These are phyloP conservation scores for Podocnemis expansa DNA, from an alignment of 2,113 vertebrate species.

Conservation along the genomic window DNA sequence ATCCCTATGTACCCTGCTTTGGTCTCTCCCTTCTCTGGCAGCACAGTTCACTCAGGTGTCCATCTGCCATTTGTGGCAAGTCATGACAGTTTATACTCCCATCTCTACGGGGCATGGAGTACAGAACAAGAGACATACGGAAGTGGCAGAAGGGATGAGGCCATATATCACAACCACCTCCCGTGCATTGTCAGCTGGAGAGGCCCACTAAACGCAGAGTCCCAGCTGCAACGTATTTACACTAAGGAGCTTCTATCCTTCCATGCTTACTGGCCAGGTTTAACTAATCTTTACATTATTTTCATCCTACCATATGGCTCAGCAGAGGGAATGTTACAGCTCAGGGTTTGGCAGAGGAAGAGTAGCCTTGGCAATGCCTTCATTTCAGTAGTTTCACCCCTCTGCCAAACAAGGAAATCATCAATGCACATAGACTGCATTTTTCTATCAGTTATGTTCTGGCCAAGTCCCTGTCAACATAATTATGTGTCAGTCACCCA, in stretches of 20 bases:
- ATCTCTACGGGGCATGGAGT: rapidly evolving
- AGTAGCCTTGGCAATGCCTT: not conserved
- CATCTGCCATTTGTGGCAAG: not conserved
- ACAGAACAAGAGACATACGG: not conserved
- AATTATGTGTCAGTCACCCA: not conserved
- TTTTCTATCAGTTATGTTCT: not conserved
- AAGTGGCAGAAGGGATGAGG: not conserved
- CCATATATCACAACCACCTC: not conserved
- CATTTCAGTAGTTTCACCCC: not conserved
- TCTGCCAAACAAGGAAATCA: not conserved
- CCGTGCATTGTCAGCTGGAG: not conserved
- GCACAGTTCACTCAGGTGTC: not conserved
- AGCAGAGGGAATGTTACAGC: not conserved
- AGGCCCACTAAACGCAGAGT: not conserved
- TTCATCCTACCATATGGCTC: not conserved
- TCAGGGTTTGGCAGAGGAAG: not conserved
- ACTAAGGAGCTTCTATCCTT: not conserved
- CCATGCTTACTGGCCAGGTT: not conserved
- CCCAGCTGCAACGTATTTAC: rapidly evolving
- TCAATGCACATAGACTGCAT: not conserved
- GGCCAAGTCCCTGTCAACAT: not conserved
- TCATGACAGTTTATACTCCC: not conserved
- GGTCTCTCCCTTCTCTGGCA: not conserved
- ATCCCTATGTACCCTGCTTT: not conserved
- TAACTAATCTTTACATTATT: not conserved